These are phyloP conservation scores for Sphaerophoria taeniata DNA, from an alignment of 2,888 invertebrate species.

Conservation along the genomic window DNA sequence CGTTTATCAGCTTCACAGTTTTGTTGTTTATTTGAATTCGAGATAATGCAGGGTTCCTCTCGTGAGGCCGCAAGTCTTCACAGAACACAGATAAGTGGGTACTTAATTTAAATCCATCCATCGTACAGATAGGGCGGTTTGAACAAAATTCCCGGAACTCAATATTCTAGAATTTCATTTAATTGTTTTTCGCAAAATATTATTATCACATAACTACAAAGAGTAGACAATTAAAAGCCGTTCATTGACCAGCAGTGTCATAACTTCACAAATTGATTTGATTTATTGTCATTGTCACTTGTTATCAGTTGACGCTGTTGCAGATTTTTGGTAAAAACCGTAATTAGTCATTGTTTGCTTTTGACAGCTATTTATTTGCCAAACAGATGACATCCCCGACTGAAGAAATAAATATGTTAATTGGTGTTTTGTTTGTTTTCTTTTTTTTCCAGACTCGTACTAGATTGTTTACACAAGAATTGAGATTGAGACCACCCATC, in stretches of 20 bases:
- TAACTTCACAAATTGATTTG: constrained; percentile 8
- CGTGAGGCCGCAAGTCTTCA: background rate
- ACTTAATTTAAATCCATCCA: constrained; percentile 27
- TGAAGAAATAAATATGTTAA: background rate
- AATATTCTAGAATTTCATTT: constrained; percentile 14
- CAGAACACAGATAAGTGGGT: background rate
- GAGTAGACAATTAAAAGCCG: constrained; percentile 41
- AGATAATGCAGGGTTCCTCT: constrained; percentile 45
- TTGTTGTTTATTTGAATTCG: constrained; percentile 42
- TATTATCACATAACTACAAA: constrained; percentile 29
- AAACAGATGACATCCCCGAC: background rate
- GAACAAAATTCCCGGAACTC: constrained; percentile 38
- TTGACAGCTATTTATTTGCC: background rate
- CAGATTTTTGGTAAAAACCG: background rate
- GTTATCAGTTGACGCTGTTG: constrained; percentile 22
- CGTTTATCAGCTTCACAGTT: constrained; percentile 4
- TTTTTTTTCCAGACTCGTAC: constrained; percentile 41
- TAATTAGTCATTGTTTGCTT: background rate
- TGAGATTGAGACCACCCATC: constrained; percentile 16
- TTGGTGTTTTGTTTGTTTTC: constrained; percentile 4
- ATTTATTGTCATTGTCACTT: background rate
- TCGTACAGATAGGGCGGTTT: constrained; percentile 23
- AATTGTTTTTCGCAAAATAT: constrained; percentile 24
- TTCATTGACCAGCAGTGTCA: constrained; percentile 62
- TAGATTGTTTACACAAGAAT: constrained; percentile 39